A percentile compares a stretch with the other conserved stretches of the same genome.
These are phyloP conservation scores for Melipona bicolor DNA, from an alignment of 2,888 invertebrate genomes.

Conservation along the genomic window DNA sequence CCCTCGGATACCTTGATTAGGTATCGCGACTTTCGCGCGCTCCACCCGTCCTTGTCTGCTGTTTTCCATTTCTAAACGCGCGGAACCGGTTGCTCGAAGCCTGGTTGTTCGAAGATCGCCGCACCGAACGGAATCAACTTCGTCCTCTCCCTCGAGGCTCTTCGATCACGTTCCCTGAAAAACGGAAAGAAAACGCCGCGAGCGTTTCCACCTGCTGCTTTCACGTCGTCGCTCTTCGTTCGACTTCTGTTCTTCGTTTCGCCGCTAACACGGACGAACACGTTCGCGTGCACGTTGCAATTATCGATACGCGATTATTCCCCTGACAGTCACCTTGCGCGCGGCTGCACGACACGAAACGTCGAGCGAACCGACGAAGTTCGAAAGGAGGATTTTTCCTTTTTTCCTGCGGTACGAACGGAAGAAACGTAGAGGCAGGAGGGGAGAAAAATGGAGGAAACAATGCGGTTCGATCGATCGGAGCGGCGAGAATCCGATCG, in stretches of 20 bases:
- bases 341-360: neutral
- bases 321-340: conserved; percentile 22
- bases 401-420: neutral
- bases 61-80: conserved; percentile 33
- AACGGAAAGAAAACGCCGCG: neutral
- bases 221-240: neutral
- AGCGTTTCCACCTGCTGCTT: neutral
- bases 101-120: neutral
- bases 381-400: neutral
- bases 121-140: too few relatives aligned
- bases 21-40: conserved; percentile 44
- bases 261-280: too few relatives aligned
- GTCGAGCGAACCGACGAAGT: too few relatives aligned
- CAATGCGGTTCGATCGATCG: conserved; percentile 4
- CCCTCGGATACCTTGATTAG: conserved; percentile 31
- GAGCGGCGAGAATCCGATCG: neutral
- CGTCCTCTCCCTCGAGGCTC: neutral
- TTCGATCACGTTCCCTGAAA: neutral
- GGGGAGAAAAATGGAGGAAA: neutral
- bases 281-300: conserved; percentile 23
- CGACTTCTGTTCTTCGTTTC: conserved; percentile 10
- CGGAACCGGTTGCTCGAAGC: conserved; percentile 19
- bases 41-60: conserved; percentile 24
- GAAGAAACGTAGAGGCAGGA: neutral
- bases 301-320: conserved; percentile 12